phyloP scores from a whole-genome alignment of 1,140 invertebrate species.

The Ephestia elutella region DNA sequence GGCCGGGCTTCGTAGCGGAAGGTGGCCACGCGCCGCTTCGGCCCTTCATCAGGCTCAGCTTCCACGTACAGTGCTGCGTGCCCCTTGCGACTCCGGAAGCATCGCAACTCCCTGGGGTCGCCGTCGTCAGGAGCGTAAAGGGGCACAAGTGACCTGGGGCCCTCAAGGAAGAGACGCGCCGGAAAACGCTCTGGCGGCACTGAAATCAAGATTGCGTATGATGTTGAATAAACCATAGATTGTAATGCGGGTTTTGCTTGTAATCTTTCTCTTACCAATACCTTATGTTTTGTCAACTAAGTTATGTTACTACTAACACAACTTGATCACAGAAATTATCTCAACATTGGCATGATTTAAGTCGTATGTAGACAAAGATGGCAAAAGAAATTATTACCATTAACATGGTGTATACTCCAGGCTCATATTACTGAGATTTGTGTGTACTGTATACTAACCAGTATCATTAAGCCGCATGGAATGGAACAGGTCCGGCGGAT shows the following conservation, averaged over 20 bases:
- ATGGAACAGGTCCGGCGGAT: constrained; percentile 62
- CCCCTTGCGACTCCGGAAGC: constrained; percentile 80
- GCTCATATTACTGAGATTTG: too few species aligned
- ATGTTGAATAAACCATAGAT: neutral
- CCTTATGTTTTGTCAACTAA: too few species aligned
- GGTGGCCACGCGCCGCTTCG: constrained; percentile 72
- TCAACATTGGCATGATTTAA: too few species aligned
- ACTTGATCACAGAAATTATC: too few species aligned
- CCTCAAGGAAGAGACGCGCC: constrained; percentile 82
- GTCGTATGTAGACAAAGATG: too few species aligned
- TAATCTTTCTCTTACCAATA: too few species aligned
- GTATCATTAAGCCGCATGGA: constrained; percentile 41
- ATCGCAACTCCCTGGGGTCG: constrained; percentile 75
- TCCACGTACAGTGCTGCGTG: constrained; percentile 85
- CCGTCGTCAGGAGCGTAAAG: constrained; percentile 79
- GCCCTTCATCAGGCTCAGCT: constrained; percentile 63
- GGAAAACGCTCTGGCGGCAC: constrained; percentile 63
- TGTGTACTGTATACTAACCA: constrained; percentile 41
- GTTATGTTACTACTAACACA: too few species aligned
- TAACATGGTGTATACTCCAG: too few species aligned
- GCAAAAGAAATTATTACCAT: too few species aligned
- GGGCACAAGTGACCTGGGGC: constrained; percentile 76
- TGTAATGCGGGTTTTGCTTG: too few species aligned
- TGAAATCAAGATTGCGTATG: constrained; percentile 23
- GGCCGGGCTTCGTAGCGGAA: constrained; percentile 82